Conservation (phyloP, 2,888 invertebrate species). For the Fabriciana adippe region DNA sequence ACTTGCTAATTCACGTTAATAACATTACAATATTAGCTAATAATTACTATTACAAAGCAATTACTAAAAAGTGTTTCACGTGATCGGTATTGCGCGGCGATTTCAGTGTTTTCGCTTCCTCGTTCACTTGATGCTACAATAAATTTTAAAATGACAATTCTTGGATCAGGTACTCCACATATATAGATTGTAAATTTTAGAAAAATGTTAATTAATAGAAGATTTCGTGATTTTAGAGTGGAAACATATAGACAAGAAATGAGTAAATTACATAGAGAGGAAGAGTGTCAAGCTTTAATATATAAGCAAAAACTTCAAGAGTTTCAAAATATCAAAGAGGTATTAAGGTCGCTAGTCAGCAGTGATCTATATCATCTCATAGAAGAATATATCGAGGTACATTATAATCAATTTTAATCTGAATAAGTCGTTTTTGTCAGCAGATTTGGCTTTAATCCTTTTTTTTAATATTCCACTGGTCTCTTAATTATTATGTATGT, state of each 20-base stretch:
- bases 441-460: too few species aligned
- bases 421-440: too few species aligned
- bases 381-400: slow-evolving; percentile 56
- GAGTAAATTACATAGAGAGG: slow-evolving; percentile 49
- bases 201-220: not conserved
- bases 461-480: too few species aligned
- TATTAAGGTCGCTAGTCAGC: slow-evolving; percentile 44
- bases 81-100: slow-evolving; percentile 43
- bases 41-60: not conserved
- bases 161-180: slow-evolving; percentile 10
- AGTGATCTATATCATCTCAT: slow-evolving; percentile 47
- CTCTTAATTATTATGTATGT: too few species aligned
- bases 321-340: slow-evolving; percentile 45
- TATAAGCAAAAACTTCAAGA: slow-evolving; percentile 50
- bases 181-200: not conserved
- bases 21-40: not conserved
- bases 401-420: not conserved
- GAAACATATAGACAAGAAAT: slow-evolving; percentile 49
- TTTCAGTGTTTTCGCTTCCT: slow-evolving; percentile 33
- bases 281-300: slow-evolving; percentile 45
- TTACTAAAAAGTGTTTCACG: not conserved
- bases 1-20: not conserved
- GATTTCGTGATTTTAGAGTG: slow-evolving; percentile 49
- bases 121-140: slow-evolving; percentile 3
- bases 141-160: slow-evolving; percentile 7